These are phyloP conservation scores for Drosophila multiciliata DNA, from an alignment of 2,888 invertebrate species.

Conservation along the genomic window DNA sequence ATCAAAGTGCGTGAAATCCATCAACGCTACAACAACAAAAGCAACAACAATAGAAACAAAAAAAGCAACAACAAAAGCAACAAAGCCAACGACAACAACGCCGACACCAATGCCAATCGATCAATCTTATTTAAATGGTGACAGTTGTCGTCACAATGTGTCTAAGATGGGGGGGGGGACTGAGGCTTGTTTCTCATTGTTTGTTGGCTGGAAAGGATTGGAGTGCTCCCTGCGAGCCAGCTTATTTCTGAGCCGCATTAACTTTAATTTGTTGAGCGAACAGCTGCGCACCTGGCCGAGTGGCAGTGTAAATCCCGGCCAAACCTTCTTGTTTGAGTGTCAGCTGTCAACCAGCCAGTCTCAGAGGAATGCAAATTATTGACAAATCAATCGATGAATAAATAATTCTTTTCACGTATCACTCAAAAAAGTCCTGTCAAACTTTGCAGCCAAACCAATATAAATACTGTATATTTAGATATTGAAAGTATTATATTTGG, in stretches of 20 bases:
- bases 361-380: slow-evolving; percentile 52
- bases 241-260: slow-evolving; percentile 74
- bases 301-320: slow-evolving; percentile 17
- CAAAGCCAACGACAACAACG: slow-evolving; percentile 14
- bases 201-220: slow-evolving; percentile 67
- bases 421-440: not conserved
- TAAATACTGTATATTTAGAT: not conserved
- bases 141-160: slow-evolving; percentile 77
- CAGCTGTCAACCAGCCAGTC: slow-evolving; percentile 47
- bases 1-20: slow-evolving; percentile 61
- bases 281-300: slow-evolving; percentile 60
- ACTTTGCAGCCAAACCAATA: not conserved
- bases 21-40: slow-evolving; percentile 25
- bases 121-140: slow-evolving; percentile 82
- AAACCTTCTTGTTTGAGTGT: slow-evolving; percentile 30
- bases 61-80: not conserved
- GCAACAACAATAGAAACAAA: not conserved
- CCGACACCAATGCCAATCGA: slow-evolving; percentile 65
- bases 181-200: slow-evolving; percentile 52
- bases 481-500: not conserved
- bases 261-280: slow-evolving; percentile 76
- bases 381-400: slow-evolving; percentile 46
- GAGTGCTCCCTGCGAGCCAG: slow-evolving; percentile 18
- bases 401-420: slow-evolving; percentile 18
- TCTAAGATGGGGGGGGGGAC: slow-evolving; percentile 38